Evolutionary conservation across 2,888 invertebrate genomes (phyloP).

Genomic region (Corbicula japonica): DNA sequence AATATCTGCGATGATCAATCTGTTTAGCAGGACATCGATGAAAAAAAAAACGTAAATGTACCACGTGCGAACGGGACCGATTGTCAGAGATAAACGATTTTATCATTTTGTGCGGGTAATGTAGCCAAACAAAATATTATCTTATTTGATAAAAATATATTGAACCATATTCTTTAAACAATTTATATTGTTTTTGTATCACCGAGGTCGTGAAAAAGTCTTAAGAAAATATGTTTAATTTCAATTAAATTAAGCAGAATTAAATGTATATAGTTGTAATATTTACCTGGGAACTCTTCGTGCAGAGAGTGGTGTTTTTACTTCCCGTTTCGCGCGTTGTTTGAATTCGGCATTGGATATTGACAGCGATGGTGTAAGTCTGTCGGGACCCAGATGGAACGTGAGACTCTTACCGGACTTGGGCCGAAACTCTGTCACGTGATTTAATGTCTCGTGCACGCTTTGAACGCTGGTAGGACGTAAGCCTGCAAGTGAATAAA

Average conservation of each 20-base stretch:
- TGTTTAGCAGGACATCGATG: no score
- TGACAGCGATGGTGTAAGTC: slow-evolving; percentile 35
- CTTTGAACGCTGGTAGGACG: slow-evolving; percentile 44
- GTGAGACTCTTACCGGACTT: slow-evolving; percentile 44
- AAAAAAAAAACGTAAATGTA: no score
- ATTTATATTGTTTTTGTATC: no score
- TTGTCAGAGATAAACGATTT: no score
- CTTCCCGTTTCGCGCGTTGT: slow-evolving; percentile 13
- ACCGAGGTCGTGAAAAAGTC: no score
- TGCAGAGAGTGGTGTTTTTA: slow-evolving; percentile 24
- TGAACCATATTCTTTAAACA: no score
- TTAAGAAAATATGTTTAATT: not conserved
- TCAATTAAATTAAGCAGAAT: not conserved
- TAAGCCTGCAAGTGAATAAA: slow-evolving; percentile 33
- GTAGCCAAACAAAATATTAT: no score
- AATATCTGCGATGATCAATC: no score
- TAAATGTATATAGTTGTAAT: not conserved
- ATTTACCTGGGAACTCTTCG: slow-evolving; percentile 22
- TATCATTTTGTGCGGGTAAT: no score
- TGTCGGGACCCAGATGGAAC: slow-evolving; percentile 37
- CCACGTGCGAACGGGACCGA: no score
- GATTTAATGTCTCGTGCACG: slow-evolving; percentile 21
- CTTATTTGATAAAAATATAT: no score
- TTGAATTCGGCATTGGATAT: slow-evolving; percentile 27
- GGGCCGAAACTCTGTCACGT: slow-evolving; percentile 23